Evolutionary conservation across 1,140 invertebrate species (phyloP), one percentile per base, ranked within the genome.

Genomic region (Telenomus remus): DNA sequence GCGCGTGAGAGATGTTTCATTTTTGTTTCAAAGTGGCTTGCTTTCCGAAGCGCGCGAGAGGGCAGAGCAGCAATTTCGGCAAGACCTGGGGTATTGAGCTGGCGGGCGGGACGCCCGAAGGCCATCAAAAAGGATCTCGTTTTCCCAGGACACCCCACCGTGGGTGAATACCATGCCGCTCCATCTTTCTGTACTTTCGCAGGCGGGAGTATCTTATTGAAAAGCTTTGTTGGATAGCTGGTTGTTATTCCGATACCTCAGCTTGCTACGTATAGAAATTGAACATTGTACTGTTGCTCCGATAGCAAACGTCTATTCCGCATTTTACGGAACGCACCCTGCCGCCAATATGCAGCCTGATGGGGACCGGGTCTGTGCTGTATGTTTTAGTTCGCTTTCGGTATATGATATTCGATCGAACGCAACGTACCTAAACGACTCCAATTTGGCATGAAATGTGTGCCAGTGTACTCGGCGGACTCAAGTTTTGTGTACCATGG

Each of bases 181-280:
- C 37, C 34, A 54, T 75, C 51, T 68, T 53, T 68, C 46, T 61
- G 27, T 54, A 68, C 48, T 57, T 53, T 63, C 13, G 57, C 46
- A 27, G 14, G 27, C 47, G 55, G 39, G 12, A 74, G 71, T 68
- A 59, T 63, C 48, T 69, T 76, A 76, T 76, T 76, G 73, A 73
- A 78, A 64, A 78, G 69, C 68, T 73, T 64, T 69, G 63, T 61
- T 42, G 57, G 61, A 71, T 77, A 64, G 61, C 72, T 53, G 63
- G 68, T 68, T 65, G 75, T 78, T 76, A 76, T 76, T 78, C 49
- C 65, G 70, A 74, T 74, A 78, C 60, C 64, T 73, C 61, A 53
- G 59, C 33, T 54, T 59, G 19, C 47, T n/a, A 1, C 42, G 59
- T 53, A 64, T 64, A 73, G 60, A 74, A 70, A 78, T 78, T 78